These are phyloP conservation scores for Ypsolopha sequella DNA, from an alignment of 2,888 invertebrate species.

Conservation along the genomic window DNA sequence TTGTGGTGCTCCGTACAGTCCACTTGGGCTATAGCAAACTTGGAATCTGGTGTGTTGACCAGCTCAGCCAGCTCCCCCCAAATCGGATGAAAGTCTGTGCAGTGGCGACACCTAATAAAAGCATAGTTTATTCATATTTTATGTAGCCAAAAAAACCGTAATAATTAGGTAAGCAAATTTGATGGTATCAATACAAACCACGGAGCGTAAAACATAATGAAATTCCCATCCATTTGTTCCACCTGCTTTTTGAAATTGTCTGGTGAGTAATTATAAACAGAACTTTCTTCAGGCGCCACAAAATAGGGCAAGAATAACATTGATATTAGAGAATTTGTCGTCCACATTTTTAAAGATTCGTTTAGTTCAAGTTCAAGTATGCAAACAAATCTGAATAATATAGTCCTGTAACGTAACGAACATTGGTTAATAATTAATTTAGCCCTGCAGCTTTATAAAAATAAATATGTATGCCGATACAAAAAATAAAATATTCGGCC, in stretches of 20 bases:
- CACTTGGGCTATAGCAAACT: constrained; percentile 81
- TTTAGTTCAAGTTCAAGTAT: too few species aligned
- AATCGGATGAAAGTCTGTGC: constrained; percentile 80
- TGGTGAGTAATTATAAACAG: constrained; percentile 68
- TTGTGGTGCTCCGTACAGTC: constrained; percentile 80
- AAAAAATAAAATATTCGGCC: too few species aligned
- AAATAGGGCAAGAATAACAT: constrained; percentile 64
- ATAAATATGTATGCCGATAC: too few species aligned
- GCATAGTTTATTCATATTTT: neutral
- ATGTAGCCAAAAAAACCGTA: neutral
- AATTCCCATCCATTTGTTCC: constrained; percentile 76
- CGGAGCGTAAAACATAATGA: constrained; percentile 84
- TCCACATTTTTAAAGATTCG: constrained; percentile 16
- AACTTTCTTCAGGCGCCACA: constrained; percentile 76
- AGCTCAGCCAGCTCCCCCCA: constrained; percentile 82
- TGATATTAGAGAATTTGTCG: constrained; percentile 12
- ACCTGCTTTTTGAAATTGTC: constrained; percentile 74
- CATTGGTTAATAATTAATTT: too few species aligned
- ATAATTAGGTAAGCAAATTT: neutral
- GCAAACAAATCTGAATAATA: too few species aligned
- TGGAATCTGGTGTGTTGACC: constrained; percentile 73
- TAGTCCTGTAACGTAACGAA: too few species aligned
- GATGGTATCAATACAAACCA: constrained; percentile 76
- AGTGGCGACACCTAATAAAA: constrained; percentile 83
- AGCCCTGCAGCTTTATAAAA: too few species aligned